These are phyloP conservation scores for Argyrosomus regius DNA, from an alignment of 2,797 vertebrate species.

Conservation along the genomic window DNA sequence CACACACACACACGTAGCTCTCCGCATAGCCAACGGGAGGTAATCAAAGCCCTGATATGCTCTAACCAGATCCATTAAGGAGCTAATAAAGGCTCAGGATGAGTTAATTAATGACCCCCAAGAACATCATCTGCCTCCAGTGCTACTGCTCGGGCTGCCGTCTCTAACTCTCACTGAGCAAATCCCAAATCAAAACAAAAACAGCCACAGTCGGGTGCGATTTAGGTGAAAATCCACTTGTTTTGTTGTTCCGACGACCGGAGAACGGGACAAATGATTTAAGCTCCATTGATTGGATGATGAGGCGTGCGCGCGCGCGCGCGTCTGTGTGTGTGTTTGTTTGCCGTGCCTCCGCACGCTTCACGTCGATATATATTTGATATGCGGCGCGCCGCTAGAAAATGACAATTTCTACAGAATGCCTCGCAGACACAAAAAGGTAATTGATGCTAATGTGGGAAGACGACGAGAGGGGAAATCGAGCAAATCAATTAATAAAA, in stretches of 20 bases:
- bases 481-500: constrained; percentile 75
- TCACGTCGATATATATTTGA: constrained; percentile 25
- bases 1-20: constrained; percentile 46
- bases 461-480: constrained; percentile 51
- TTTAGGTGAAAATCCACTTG: constrained; percentile 40
- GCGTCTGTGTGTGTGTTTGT: background rate
- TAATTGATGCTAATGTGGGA: constrained; percentile 67
- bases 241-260: constrained; percentile 9
- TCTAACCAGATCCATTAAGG: constrained; percentile 84
- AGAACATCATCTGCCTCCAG: constrained; percentile 78
- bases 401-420: constrained; percentile 46
- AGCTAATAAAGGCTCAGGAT: constrained; percentile 82
- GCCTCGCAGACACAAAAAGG: constrained; percentile 55
- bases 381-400: constrained; percentile 25
- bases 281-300: constrained; percentile 39
- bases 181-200: constrained; percentile 69
- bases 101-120: constrained; percentile 85
- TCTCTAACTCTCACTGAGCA: constrained; percentile 46
- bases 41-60: constrained; percentile 81
- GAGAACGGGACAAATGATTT: constrained; percentile 30
- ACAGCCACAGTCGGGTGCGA: constrained; percentile 45
- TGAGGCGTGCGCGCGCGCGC: constrained; percentile 7
- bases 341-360: background rate
- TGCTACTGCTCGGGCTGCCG: constrained; percentile 42
- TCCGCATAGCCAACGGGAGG: constrained; percentile 72